phyloP scores from a whole-genome alignment of 2,113 vertebrate species.

The Mustela lutreola region DNA sequence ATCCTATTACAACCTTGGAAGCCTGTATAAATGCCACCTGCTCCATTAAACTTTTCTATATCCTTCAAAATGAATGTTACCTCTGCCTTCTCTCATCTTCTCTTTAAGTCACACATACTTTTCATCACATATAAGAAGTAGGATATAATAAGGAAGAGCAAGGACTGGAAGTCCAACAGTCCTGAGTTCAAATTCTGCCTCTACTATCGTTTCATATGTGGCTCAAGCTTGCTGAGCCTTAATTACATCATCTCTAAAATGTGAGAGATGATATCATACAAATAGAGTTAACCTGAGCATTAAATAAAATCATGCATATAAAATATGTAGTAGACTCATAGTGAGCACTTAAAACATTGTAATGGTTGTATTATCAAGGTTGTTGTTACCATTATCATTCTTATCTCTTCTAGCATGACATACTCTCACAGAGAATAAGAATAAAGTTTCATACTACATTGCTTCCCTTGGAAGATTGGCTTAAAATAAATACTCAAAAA shows the following conservation, averaged over 20 bases:
- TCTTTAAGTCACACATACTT: not conserved
- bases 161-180: not conserved
- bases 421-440: not conserved
- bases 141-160: not conserved
- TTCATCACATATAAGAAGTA: not conserved
- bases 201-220: not conserved
- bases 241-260: not conserved
- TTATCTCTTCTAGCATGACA: not conserved
- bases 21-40: not conserved
- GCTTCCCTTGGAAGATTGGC: not conserved
- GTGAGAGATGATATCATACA: not conserved
- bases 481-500: slow-evolving; percentile 18
- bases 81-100: not conserved
- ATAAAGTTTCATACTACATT: not conserved
- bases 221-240: not conserved
- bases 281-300: not conserved
- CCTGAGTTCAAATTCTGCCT: not conserved
- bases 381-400: not conserved
- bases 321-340: not conserved
- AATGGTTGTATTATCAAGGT: not conserved
- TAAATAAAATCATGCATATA: not conserved
- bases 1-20: not conserved
- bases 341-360: not conserved
- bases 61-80: not conserved
- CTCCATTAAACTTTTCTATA: not conserved